Percentiles rank a stretch among this genome's conserved stretches.
Conservation (phyloP, 2,797 vertebrate species). For the Chaetophractus vellerosus region DNA sequence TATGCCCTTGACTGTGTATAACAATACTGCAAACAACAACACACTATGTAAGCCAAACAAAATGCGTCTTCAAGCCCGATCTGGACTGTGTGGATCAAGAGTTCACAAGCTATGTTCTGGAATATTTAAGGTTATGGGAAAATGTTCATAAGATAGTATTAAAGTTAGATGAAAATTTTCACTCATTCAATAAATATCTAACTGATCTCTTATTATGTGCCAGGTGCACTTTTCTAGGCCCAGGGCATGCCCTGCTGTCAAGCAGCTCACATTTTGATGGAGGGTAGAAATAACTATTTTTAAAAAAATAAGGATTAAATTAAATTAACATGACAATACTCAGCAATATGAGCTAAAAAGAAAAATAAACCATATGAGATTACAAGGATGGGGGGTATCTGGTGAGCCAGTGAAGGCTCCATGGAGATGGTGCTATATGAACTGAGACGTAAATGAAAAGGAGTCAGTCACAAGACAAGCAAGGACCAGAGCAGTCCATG, state of each 20-base stretch:
- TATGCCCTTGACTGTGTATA: neutral
- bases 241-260: neutral
- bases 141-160: neutral
- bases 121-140: neutral
- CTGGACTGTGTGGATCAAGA: neutral
- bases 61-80: neutral
- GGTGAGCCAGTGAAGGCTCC: neutral
- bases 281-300: neutral
- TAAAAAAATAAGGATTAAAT: neutral
- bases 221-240: neutral
- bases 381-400: too few species aligned
- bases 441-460: neutral
- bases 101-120: neutral
- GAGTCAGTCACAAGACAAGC: neutral
- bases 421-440: neutral
- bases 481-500: neutral
- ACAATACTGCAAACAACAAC: neutral
- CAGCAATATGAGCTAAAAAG: neutral
- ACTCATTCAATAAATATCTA: neutral
- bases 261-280: conserved; percentile 1
- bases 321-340: neutral
- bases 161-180: neutral
- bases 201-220: neutral
- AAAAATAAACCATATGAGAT: conserved; percentile 5
- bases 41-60: conserved; percentile 14